A percentile compares a stretch with the other conserved stretches of the same genome.
phyloP scores from a whole-genome alignment of 2,797 vertebrate genomes.

The Takifugu ocellatus region DNA sequence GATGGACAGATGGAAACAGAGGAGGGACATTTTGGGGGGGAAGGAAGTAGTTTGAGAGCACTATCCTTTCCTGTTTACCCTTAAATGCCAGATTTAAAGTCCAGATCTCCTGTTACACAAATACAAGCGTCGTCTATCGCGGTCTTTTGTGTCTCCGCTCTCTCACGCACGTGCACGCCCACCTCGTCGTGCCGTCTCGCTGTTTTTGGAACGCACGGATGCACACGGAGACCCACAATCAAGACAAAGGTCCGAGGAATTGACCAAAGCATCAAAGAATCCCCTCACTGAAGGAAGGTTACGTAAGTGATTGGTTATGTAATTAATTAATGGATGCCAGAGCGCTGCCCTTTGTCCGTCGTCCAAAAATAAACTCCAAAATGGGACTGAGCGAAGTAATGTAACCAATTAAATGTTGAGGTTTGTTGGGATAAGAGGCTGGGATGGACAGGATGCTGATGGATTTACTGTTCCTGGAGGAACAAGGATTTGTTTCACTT shows the following conservation, averaged over 20 bases:
- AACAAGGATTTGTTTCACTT: too few species aligned
- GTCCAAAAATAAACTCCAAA: constrained; percentile 40
- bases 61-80: constrained; percentile 74
- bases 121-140: constrained; percentile 13
- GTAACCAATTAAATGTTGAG: constrained; percentile 6
- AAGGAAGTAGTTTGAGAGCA: constrained; percentile 61
- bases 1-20: constrained; percentile 31
- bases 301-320: constrained; percentile 32
- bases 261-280: constrained; percentile 1
- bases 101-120: constrained; percentile 19
- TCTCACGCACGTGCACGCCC: constrained; percentile 37
- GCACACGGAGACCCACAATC: not conserved
- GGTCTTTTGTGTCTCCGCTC: constrained; percentile 11
- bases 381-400: constrained; percentile 15
- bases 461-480: too few species aligned
- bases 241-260: not conserved
- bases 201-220: not conserved
- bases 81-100: constrained; percentile 49
- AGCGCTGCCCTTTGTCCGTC: constrained; percentile 13
- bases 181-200: not conserved
- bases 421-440: not conserved
- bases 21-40: constrained; percentile 24
- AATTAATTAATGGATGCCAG: constrained; percentile 42
- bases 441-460: too few species aligned
- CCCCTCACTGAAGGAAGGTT: constrained; percentile 1